Conservation (phyloP, 2,113 vertebrate genomes). For the Alces alces region DNA sequence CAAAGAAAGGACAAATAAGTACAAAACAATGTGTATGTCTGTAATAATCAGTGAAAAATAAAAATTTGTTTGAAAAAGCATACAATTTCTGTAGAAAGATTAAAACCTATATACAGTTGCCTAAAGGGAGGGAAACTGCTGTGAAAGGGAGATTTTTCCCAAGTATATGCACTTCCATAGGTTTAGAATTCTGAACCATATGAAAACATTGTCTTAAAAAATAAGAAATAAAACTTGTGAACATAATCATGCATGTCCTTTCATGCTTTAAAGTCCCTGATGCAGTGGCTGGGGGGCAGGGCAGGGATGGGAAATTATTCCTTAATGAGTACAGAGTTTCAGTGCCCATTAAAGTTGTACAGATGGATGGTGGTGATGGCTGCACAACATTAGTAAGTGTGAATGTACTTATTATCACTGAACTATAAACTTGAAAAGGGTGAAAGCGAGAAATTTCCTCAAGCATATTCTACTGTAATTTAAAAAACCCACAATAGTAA, state of each 20-base stretch:
- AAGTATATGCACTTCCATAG: background rate
- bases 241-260: background rate
- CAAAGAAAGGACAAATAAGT: background rate
- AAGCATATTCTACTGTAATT: background rate
- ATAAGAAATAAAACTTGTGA: background rate
- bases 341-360: background rate
- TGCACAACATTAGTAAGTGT: background rate
- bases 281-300: background rate
- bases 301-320: background rate
- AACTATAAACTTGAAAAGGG: background rate
- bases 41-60: background rate
- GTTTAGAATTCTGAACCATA: background rate
- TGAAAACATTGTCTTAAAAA: background rate
- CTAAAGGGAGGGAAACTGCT: background rate
- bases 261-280: background rate
- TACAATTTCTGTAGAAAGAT: background rate
- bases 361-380: background rate
- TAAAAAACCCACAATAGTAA: background rate
- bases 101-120: background rate
- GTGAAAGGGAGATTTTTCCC: background rate
- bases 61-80: background rate
- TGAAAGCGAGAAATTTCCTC: background rate
- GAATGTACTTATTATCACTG: background rate
- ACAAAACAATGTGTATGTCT: background rate
- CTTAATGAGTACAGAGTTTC: background rate